phyloP scores from a whole-genome alignment of 2,888 invertebrate species.

The Himalopsyche kuldschensis region DNA sequence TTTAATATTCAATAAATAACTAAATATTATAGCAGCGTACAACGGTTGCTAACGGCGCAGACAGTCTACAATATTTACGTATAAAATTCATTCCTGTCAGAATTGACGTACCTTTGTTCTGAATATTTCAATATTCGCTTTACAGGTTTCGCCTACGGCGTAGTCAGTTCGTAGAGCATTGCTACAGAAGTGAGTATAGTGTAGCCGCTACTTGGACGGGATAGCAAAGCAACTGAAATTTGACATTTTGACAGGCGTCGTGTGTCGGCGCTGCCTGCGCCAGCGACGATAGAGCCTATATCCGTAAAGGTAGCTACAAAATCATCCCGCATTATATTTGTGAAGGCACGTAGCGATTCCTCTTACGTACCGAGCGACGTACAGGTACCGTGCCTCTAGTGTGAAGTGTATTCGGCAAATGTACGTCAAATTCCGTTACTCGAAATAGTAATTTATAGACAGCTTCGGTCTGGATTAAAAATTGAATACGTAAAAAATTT shows the following conservation, averaged over 20 bases:
- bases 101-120: slow-evolving; percentile 22
- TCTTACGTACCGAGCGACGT: background rate
- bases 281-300: slow-evolving; percentile 29
- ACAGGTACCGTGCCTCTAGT: background rate
- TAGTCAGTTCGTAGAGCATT: background rate
- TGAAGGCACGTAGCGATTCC: slow-evolving; percentile 38
- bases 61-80: background rate
- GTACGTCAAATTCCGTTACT: slow-evolving; percentile 13
- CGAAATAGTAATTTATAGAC: background rate
- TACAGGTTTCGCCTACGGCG: slow-evolving; percentile 2
- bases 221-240: slow-evolving; percentile 53
- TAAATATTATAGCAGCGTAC: background rate
- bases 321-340: slow-evolving; percentile 31
- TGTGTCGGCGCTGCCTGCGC: slow-evolving; percentile 36
- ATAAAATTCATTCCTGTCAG: slow-evolving; percentile 16
- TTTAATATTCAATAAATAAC: background rate
- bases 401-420: background rate
- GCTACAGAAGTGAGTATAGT: slow-evolving; percentile 3
- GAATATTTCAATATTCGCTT: slow-evolving; percentile 25
- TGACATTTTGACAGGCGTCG: slow-evolving; percentile 60
- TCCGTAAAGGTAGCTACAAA: background rate
- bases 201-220: slow-evolving; percentile 18
- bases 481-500: background rate
- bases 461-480: background rate
- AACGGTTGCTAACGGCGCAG: background rate